Conservation (phyloP, 1,140 invertebrate genomes). For the Pseudoatta argentina region DNA sequence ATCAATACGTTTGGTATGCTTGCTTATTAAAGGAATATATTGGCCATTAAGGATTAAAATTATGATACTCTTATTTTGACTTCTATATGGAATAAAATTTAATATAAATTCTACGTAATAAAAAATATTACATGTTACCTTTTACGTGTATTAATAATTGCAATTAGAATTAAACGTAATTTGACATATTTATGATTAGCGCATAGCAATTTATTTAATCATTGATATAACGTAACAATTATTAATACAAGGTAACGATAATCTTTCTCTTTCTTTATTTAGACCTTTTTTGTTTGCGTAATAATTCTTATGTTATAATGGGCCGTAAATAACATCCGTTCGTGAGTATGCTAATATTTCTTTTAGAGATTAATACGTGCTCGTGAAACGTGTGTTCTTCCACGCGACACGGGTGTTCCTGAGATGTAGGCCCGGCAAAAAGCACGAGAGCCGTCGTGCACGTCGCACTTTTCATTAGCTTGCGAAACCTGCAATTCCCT, state of each 20-base stretch:
- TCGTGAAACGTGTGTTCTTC: conserved; percentile 17
- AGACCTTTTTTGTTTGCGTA: not conserved
- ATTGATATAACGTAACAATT: conserved; percentile 4
- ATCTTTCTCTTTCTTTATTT: not conserved
- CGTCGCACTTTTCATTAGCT: conserved; percentile 61
- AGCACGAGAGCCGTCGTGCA: not conserved
- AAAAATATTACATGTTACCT: not conserved
- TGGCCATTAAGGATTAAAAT: conserved; percentile 3
- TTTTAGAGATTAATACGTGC: conserved; percentile 30
- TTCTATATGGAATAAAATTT: not conserved
- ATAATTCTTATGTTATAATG: conserved; percentile 25
- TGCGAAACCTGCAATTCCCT: conserved; percentile 43
- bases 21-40: conserved; percentile 1
- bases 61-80: not conserved
- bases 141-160: not conserved
- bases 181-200: not conserved
- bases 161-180: not conserved
- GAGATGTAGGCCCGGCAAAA: conserved; percentile 34
- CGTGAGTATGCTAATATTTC: conserved; percentile 7
- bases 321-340: not conserved
- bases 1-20: not conserved
- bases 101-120: not conserved
- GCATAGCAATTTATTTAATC: not conserved
- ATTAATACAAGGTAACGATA: not conserved
- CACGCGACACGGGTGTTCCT: conserved; percentile 21